These are phyloP conservation scores for Electrona antarctica DNA, from an alignment of 2,113 vertebrate species.

Conservation along the genomic window DNA sequence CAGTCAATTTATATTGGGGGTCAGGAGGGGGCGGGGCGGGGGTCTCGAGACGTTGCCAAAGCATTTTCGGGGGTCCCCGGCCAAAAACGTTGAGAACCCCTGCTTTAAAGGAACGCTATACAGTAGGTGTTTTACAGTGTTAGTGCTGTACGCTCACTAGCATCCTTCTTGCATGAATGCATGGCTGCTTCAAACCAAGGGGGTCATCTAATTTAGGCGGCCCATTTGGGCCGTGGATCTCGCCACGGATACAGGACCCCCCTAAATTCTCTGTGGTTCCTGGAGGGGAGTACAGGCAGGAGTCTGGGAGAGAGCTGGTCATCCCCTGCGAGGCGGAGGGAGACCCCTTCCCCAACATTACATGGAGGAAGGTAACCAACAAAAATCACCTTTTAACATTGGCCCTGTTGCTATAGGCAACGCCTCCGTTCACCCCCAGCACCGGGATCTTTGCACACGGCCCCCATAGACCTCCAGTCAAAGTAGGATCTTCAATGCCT, in stretches of 20 bases:
- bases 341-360: constrained; percentile 97
- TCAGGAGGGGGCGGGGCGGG: too few relatives aligned
- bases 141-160: not conserved
- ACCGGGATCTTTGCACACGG: too few relatives aligned
- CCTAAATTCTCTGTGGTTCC: constrained; percentile 99
- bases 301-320: constrained; percentile 95
- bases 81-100: too few relatives aligned
- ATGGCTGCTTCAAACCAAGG: not conserved
- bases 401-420: too few relatives aligned
- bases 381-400: too few relatives aligned
- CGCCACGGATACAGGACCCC: constrained; percentile 83
- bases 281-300: constrained; percentile 98
- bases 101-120: too few relatives aligned
- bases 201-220: not conserved
- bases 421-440: too few relatives aligned
- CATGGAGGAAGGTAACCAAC: constrained; percentile 93
- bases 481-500: too few relatives aligned
- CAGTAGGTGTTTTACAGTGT: not conserved
- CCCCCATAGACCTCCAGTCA: too few relatives aligned
- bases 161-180: not conserved
- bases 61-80: too few relatives aligned
- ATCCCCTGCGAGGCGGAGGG: constrained; percentile 97
- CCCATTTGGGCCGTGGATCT: not conserved
- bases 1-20: too few relatives aligned
- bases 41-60: too few relatives aligned